Evolutionary conservation across 2,113 vertebrate genomes (phyloP), one percentile per base, ranked within the genome.

Genomic region (Pluvianellus socialis): DNA sequence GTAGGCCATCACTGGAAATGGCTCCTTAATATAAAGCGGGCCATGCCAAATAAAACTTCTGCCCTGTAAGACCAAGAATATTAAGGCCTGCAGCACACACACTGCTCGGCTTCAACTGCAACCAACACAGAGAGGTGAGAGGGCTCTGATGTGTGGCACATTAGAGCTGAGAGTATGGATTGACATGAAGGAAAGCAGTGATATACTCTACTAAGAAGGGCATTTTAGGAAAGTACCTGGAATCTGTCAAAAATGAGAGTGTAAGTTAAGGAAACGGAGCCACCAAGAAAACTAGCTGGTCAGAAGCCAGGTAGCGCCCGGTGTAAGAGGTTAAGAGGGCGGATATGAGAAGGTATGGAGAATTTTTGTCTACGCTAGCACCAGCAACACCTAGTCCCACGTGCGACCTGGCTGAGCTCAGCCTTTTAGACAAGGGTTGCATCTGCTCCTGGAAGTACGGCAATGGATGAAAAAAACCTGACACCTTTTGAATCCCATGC

Each of bases 401-500:
- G 13, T 2, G 4, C 26, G 35, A 63, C 30, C 23, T 49, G 45
- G 6, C 16, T 65, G 59, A 89, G 59, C 38, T 82, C 52, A 72
- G 0, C 28, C 53, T 35, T 62, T 33, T 20, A 66, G 26, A 22
- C 4, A 52, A 80, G 23, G 40, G 12, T 35, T 88, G 28, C 32
- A 10, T 32, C 27, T 50, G 23, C 58, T 76, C 21, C 72, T 59
- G 10, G 20, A 83, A 50, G 20, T 27, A 30, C 30, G 23, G 12
- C 6, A 10, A 18, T 44, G 67, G 55, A 40, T 72, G 79, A 42
- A 82, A 55, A 61, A 68, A 52, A 56, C 35, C 32, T 14, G 49
- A 33, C 0, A 1, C 53, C n/a, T 94, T 59, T 72, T 38, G 76
- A 52, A 72, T 16, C 0, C 0, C 8, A 9, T 12, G 7, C 17